Percentiles rank a stretch among this genome's conserved stretches.
Evolutionary conservation across 2,888 invertebrate genomes (phyloP).

Genomic region (Campaea margaritaria): DNA sequence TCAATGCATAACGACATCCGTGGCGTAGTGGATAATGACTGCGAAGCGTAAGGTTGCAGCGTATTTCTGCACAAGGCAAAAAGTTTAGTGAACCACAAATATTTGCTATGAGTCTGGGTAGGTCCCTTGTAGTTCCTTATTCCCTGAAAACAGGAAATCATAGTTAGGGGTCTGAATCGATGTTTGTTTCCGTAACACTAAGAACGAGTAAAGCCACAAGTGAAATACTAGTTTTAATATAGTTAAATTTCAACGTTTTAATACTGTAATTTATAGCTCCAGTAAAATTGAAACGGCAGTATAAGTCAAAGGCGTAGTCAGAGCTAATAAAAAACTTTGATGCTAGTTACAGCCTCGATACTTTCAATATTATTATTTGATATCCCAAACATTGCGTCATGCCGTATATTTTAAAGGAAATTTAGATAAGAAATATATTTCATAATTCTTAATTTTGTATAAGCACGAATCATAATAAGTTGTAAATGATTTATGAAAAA

Average conservation of each 20-base stretch:
- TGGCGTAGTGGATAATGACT: too few relatives aligned
- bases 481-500: too few relatives aligned
- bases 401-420: constrained; percentile 1
- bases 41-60: too few relatives aligned
- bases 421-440: constrained; percentile 3
- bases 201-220: neutral
- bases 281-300: constrained; percentile 32
- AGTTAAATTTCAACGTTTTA: constrained; percentile 24
- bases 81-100: too few relatives aligned
- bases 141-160: too few relatives aligned
- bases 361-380: constrained; percentile 18
- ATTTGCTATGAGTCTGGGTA: too few relatives aligned
- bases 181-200: too few relatives aligned
- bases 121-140: too few relatives aligned
- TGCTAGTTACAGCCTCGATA: constrained; percentile 15
- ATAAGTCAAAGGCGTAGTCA: constrained; percentile 39
- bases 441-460: neutral
- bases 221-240: constrained; percentile 7
- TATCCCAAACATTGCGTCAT: constrained; percentile 7
- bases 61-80: too few relatives aligned
- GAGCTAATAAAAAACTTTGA: constrained; percentile 34
- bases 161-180: too few relatives aligned
- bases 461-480: neutral
- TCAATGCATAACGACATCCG: neutral
- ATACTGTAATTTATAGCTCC: constrained; percentile 31